Conservation (phyloP, 2,888 invertebrate genomes). For the Aleiodes alternator region DNA sequence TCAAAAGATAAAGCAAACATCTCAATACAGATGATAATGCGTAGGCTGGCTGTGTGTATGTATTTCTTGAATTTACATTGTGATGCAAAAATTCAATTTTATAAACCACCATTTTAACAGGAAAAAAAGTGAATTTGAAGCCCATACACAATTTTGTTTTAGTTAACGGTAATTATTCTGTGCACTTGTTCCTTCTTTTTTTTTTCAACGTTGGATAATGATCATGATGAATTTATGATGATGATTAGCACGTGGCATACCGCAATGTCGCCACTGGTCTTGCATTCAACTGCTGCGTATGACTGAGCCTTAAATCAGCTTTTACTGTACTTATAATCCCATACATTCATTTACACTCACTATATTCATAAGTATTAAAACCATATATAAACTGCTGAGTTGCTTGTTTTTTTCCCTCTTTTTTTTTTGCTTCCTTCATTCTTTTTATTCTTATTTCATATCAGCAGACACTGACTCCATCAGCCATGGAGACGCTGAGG, state of each 20-base stretch:
- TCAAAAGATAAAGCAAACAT: slow-evolving; percentile 41
- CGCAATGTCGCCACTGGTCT: slow-evolving; percentile 67
- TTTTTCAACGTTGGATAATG: slow-evolving; percentile 54
- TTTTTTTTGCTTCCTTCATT: slow-evolving; percentile 1
- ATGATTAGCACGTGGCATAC: slow-evolving; percentile 65
- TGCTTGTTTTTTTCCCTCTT: not conserved
- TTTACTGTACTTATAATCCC: slow-evolving; percentile 36
- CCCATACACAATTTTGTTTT: slow-evolving; percentile 40
- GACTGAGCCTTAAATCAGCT: slow-evolving; percentile 17
- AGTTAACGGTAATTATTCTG: slow-evolving; percentile 61
- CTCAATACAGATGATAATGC: slow-evolving; percentile 9
- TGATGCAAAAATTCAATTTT: slow-evolving; percentile 29
- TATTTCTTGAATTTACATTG: not conserved
- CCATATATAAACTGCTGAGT: slow-evolving; percentile 10
- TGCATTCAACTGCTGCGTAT: slow-evolving; percentile 42
- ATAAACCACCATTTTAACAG: too few species aligned
- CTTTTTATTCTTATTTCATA: not conserved
- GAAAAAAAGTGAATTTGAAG: not conserved
- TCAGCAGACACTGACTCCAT: slow-evolving; percentile 22
- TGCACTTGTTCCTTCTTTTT: slow-evolving; percentile 27
- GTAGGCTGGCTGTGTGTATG: not conserved
- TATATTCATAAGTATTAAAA: slow-evolving; percentile 31
- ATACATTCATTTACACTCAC: slow-evolving; percentile 37
- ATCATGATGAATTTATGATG: slow-evolving; percentile 68
- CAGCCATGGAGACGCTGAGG: slow-evolving; percentile 22